A percentile compares a stretch with the other conserved stretches of the same genome.
Evolutionary conservation across 2,113 vertebrate species (phyloP).

Genomic region (Pluvialis apricaria): DNA sequence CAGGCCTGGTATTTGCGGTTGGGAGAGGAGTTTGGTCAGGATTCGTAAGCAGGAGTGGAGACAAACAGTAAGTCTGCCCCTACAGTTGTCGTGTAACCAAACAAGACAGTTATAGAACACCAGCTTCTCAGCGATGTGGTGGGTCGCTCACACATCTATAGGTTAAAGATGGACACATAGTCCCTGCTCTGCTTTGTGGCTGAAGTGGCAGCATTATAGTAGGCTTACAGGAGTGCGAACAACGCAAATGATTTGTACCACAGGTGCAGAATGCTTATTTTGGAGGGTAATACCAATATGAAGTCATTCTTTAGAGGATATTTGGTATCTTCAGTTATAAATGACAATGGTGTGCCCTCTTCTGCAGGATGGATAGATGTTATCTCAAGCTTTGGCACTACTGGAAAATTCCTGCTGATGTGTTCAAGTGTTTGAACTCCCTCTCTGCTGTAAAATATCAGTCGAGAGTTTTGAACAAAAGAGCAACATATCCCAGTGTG

Average conservation of each 20-base stretch:
- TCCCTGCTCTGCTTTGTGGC: background rate
- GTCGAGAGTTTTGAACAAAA: background rate
- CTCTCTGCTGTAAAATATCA: background rate
- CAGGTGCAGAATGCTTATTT: background rate
- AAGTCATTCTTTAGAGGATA: background rate
- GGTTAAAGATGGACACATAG: fast-evolving
- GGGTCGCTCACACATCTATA: fast-evolving
- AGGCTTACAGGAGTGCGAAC: background rate
- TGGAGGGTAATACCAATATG: background rate
- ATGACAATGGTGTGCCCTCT: background rate
- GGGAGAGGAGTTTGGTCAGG: background rate
- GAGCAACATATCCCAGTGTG: background rate
- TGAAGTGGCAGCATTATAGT: background rate
- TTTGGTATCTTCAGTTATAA: background rate
- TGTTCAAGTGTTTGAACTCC: background rate
- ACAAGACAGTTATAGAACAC: fast-evolving
- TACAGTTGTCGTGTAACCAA: fast-evolving
- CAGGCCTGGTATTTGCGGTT: no score
- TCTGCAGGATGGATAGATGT: background rate
- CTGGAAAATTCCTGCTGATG: background rate
- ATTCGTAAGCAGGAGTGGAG: background rate
- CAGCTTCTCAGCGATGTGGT: fast-evolving
- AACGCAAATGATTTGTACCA: background rate
- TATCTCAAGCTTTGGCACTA: background rate
- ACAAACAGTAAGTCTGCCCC: no score